Evolutionary conservation across 2,113 vertebrate genomes (phyloP).

Genomic region (Scartelaos histophorus): DNA sequence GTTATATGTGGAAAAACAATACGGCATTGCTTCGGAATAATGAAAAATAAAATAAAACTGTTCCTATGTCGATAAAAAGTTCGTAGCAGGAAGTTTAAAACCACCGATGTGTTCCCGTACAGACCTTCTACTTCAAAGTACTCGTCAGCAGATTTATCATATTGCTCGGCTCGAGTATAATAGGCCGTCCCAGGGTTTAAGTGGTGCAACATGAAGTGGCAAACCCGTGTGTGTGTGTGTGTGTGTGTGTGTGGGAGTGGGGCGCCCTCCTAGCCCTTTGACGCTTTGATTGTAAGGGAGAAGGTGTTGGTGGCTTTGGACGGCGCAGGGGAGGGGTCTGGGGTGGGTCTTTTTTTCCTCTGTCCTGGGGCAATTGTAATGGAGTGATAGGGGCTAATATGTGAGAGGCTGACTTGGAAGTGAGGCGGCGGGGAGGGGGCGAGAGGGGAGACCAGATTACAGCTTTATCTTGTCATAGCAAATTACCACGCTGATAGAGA

Average conservation of each 20-base stretch:
- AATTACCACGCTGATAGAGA: constrained; percentile 85
- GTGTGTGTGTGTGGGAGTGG: not conserved
- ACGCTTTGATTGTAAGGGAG: constrained; percentile 67
- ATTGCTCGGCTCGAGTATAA: not conserved
- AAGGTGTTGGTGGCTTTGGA: constrained; percentile 43
- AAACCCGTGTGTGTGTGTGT: constrained; percentile 70
- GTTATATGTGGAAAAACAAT: too few relatives aligned
- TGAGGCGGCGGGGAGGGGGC: constrained; percentile 34
- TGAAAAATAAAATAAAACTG: too few relatives aligned
- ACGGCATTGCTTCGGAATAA: too few relatives aligned
- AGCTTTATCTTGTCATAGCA: constrained; percentile 97
- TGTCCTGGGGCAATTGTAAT: constrained; percentile 79
- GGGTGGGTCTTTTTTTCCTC: constrained; percentile 60
- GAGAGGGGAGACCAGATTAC: constrained; percentile 83
- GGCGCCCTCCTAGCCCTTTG: constrained; percentile 67
- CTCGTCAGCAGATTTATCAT: not conserved
- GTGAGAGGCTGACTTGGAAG: constrained; percentile 74
- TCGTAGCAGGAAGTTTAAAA: too few relatives aligned
- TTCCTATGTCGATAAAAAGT: too few relatives aligned
- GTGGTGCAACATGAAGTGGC: constrained; percentile 84
- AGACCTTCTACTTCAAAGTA: not conserved
- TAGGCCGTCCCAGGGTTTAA: not conserved
- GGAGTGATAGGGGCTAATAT: constrained; percentile 87
- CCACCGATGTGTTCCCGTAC: too few relatives aligned
- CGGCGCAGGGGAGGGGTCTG: constrained; percentile 37